Evolutionary conservation across 2,797 vertebrate genomes (phyloP), one percentile per base, ranked within the genome.

Genomic region (Dromococcyx pavoninus): DNA sequence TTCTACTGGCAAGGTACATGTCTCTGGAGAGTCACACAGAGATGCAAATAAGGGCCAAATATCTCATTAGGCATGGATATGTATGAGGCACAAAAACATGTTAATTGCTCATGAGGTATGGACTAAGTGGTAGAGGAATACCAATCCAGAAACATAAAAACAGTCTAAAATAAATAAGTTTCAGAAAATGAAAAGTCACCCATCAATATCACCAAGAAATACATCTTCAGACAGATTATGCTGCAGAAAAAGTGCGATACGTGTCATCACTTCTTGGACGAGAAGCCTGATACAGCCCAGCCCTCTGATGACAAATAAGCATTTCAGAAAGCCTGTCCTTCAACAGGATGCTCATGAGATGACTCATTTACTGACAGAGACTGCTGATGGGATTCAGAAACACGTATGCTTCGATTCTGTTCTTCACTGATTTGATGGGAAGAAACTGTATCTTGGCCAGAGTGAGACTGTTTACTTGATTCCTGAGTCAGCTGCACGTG

Each of bases 291-390:
- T 81, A 48, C n/a, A 66, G 25, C 39, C 23, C 28, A 77, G 66
- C 80, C 44, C 41, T 88, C 35, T 30, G 57, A 51, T 51, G 57
- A 83, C 73, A 95, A 81, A 71, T 17, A 48, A 67, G 98, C 97
- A 91, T 97, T 98, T 97, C 98, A 98, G 92, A 99, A 99, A 11
- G 98, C 97, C 86, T 98, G 98, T 54, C 97, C 98, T 92, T 98
- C 98, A 91, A 98, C 93, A 86, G 98, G 97, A 76, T 98, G 97
- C 80, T 97, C 97, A 86, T 94, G 96, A 91, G 98, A 97, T 73
- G 98, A 98, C 86, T 98, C 97, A 90, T 97, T 98, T 95, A 98
- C 97, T 91, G 98, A 97, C 91, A 98, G 96, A 73, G 98, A 88
- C 91, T 98, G 98, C n/a, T 95, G 73, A 62, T 95, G 96, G 73